phyloP scores from a whole-genome alignment of 2,113 vertebrate species.

The Meriones unguiculatus region DNA sequence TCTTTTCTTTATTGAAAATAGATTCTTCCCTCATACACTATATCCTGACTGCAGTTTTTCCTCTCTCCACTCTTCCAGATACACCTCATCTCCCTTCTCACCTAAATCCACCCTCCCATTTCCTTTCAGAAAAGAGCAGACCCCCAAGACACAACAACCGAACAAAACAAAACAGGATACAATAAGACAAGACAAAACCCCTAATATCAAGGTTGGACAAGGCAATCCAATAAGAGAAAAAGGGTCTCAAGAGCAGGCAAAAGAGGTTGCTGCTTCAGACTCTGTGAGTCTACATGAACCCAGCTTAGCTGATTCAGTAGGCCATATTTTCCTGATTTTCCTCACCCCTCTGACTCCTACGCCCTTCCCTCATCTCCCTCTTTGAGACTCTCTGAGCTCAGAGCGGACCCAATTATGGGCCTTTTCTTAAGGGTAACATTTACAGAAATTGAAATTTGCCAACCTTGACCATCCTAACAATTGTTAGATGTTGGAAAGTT shows the following conservation, averaged over 20 bases:
- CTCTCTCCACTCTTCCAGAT: background rate
- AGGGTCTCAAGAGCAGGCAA: no score
- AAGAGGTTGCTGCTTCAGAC: background rate
- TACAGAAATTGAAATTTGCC: background rate
- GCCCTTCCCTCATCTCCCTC: background rate
- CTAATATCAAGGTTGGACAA: background rate
- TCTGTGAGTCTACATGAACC: background rate
- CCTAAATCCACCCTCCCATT: background rate
- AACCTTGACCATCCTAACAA: constrained; percentile 36
- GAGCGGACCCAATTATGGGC: background rate
- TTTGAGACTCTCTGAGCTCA: background rate
- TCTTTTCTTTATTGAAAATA: background rate
- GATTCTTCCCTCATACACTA: background rate
- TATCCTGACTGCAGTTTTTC: background rate
- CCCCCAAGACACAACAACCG: background rate
- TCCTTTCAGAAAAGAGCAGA: background rate
- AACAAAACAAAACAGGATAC: background rate
- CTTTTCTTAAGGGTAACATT: constrained; percentile 12
- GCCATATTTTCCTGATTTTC: background rate
- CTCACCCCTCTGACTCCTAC: background rate
- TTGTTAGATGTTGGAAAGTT: background rate
- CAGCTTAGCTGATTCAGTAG: background rate
- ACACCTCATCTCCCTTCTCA: background rate
- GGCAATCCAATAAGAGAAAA: background rate
- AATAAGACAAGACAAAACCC: background rate